phyloP scores from a whole-genome alignment of 2,113 vertebrate genomes.

The Catharus minimus region DNA sequence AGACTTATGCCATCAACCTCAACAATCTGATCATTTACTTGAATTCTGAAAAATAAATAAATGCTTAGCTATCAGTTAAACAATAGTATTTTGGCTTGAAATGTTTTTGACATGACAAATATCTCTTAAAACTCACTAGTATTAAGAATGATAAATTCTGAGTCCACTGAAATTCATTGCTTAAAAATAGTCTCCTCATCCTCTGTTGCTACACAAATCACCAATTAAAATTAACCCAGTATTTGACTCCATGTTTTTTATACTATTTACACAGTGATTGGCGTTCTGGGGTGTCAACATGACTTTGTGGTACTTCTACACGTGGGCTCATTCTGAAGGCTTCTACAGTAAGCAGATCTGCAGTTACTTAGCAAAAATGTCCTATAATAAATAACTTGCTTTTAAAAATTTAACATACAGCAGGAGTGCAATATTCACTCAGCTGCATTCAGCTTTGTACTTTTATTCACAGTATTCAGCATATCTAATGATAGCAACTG shows the following conservation, averaged over 20 bases:
- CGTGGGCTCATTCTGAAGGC: background rate
- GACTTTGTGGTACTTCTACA: background rate
- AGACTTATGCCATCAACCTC: constrained; percentile 90
- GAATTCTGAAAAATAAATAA: constrained; percentile 78
- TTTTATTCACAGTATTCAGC: background rate
- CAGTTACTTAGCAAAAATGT: background rate
- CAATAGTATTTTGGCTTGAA: background rate
- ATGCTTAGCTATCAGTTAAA: background rate
- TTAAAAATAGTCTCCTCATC: background rate
- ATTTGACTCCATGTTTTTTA: background rate
- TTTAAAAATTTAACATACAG: background rate
- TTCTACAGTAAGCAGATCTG: background rate
- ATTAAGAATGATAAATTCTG: background rate
- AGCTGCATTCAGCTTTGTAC: background rate
- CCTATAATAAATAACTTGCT: background rate
- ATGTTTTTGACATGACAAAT: background rate
- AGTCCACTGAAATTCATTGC: background rate
- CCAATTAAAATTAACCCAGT: background rate
- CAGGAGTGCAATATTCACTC: background rate
- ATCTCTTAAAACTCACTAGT: background rate
- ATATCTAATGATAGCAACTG: background rate
- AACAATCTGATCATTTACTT: constrained; percentile 94
- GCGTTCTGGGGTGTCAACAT: background rate
- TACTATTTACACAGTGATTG: background rate
- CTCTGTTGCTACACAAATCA: background rate